Evolutionary conservation across 2,113 vertebrate genomes (phyloP).

Genomic region (Dasyurus viverrinus): DNA sequence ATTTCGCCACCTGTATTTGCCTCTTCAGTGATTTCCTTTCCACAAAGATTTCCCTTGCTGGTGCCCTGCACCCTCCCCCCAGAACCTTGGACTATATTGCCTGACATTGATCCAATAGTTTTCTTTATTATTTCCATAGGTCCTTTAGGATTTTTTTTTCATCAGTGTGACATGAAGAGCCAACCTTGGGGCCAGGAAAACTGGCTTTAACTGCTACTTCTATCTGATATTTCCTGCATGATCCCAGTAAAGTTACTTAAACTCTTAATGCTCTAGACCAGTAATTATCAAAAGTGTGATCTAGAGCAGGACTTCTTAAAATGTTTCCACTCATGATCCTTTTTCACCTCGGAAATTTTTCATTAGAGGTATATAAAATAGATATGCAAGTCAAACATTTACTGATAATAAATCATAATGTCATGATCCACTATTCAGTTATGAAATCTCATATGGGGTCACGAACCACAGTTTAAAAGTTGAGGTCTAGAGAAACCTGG

Average conservation of each 20-base stretch:
- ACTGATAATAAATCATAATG: too few relatives aligned
- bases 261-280: neutral
- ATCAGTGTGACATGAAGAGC: neutral
- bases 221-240: neutral
- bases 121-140: neutral
- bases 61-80: neutral
- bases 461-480: too few relatives aligned
- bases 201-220: neutral
- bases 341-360: too few relatives aligned
- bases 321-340: too few relatives aligned
- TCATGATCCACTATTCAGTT: too few relatives aligned
- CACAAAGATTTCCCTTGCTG: neutral
- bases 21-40: neutral
- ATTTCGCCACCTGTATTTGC: neutral
- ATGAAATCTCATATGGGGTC: too few relatives aligned
- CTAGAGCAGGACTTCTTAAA: too few relatives aligned
- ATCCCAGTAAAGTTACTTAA: neutral
- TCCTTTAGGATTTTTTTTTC: neutral
- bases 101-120: neutral
- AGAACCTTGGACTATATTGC: neutral
- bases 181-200: neutral
- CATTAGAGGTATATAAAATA: too few relatives aligned
- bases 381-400: too few relatives aligned
- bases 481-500: neutral
- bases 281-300: neutral